phyloP scores from a whole-genome alignment of 2,113 vertebrate genomes.

The Bujurquina vittata region DNA sequence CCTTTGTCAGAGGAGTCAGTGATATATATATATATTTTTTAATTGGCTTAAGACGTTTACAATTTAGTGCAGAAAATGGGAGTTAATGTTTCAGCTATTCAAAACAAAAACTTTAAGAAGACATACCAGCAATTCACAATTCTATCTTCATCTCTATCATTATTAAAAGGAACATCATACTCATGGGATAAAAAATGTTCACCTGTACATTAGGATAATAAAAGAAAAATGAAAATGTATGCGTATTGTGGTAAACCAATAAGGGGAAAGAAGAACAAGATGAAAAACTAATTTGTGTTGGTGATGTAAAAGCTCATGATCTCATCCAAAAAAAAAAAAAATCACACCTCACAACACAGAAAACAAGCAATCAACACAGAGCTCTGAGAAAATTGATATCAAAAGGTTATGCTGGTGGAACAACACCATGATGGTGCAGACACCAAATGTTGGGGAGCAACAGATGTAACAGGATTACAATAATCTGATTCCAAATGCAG shows the following conservation, averaged over 20 bases:
- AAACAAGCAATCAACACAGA: slow-evolving; percentile 26
- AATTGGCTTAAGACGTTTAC: not conserved
- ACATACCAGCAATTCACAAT: not conserved
- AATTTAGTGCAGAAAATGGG: not conserved
- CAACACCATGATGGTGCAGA: not conserved
- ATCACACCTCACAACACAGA: slow-evolving; percentile 3
- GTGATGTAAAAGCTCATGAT: slow-evolving; percentile 10
- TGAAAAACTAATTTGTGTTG: slow-evolving; percentile 12
- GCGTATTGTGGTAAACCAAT: not conserved
- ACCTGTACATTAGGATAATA: not conserved
- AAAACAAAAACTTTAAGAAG: not conserved
- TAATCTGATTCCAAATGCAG: not conserved
- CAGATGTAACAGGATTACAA: slow-evolving; percentile 4
- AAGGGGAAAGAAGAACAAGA: not conserved
- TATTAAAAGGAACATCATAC: not conserved
- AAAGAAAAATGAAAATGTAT: not conserved
- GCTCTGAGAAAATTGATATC: slow-evolving; percentile 5
- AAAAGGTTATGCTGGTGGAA: slow-evolving; percentile 6
- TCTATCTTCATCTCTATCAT: not conserved
- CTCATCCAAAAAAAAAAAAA: not conserved
- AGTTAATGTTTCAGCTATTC: not conserved
- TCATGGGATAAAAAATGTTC: not conserved
- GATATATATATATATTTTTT: no score
- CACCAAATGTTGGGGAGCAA: not conserved
- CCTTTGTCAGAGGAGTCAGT: not conserved